Conservation (phyloP, 2,797 vertebrate genomes). For the Synanceia verrucosa region DNA sequence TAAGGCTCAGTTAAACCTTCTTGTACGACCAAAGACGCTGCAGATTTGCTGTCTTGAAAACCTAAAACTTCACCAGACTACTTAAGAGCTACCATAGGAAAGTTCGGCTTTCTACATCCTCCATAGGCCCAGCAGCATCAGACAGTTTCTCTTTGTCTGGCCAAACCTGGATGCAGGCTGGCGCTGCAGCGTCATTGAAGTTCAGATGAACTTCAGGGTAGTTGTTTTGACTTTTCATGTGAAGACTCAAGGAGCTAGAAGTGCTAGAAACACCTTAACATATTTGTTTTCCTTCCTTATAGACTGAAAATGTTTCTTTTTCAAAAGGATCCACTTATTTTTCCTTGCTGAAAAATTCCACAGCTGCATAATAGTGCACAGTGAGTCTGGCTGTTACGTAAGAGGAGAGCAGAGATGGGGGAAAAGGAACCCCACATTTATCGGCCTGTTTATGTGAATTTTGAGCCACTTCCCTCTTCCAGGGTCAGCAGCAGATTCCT, state of each 20-base stretch:
- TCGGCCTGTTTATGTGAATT: constrained; percentile 15
- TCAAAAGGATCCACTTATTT: neutral
- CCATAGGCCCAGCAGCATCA: neutral
- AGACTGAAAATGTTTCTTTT: neutral
- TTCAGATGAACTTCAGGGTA: constrained; percentile 7
- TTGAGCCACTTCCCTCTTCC: constrained; percentile 40
- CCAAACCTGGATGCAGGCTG: constrained; percentile 1
- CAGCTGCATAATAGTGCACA: neutral
- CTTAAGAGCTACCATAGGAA: constrained; percentile 31
- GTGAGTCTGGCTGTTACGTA: constrained; percentile 30
- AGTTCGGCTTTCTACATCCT: constrained; percentile 18
- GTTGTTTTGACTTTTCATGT: neutral
- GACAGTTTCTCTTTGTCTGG: neutral
- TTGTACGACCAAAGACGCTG: neutral
- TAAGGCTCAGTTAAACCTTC: neutral
- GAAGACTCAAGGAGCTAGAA: neutral
- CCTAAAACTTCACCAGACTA: constrained; percentile 12
- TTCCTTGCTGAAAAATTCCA: constrained; percentile 13
- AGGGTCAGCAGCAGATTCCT: constrained; percentile 60
- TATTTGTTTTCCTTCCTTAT: neutral
- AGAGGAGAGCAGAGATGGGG: constrained; percentile 13
- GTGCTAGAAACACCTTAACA: neutral
- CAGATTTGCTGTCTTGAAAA: constrained; percentile 14
- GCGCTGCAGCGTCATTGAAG: neutral
- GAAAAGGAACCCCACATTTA: constrained; percentile 26